Conservation (phyloP, 2,797 vertebrate genomes). For the Darevskia nairensis region DNA sequence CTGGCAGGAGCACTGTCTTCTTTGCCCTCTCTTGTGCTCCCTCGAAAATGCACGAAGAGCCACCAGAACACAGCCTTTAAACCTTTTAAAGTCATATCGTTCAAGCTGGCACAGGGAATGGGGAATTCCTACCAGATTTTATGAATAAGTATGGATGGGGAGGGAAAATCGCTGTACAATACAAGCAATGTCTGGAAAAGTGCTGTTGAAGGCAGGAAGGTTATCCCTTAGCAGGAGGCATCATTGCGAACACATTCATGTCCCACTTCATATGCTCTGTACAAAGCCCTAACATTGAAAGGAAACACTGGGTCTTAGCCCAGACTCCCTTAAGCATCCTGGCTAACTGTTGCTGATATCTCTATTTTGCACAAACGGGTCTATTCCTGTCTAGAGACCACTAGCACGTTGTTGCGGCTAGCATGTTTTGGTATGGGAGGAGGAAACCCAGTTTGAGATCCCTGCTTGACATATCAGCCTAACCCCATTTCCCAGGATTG, state of each 20-base stretch:
- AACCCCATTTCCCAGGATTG: background rate
- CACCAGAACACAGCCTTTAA: background rate
- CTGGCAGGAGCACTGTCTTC: too few relatives aligned
- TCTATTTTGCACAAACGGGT: background rate
- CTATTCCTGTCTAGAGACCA: background rate
- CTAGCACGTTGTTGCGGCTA: background rate
- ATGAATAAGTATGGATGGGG: background rate
- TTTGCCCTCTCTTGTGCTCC: background rate
- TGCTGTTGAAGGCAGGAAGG: background rate
- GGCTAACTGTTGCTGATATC: background rate
- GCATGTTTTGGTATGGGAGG: background rate
- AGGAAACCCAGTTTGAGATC: background rate
- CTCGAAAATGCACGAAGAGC: background rate
- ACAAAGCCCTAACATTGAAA: constrained; percentile 8
- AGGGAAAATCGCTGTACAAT: background rate
- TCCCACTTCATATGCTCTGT: background rate
- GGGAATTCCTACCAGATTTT: background rate
- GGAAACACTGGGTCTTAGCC: background rate
- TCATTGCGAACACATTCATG: background rate
- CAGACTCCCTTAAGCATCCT: background rate
- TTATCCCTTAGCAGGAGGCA: background rate
- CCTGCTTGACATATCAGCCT: background rate
- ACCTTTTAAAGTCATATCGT: background rate
- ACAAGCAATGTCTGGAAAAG: background rate
- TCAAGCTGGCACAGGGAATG: too few relatives aligned